Percentiles rank a stretch among this genome's conserved stretches.
Evolutionary conservation across 2,888 invertebrate species (phyloP).

Genomic region (Netelia inedita): DNA sequence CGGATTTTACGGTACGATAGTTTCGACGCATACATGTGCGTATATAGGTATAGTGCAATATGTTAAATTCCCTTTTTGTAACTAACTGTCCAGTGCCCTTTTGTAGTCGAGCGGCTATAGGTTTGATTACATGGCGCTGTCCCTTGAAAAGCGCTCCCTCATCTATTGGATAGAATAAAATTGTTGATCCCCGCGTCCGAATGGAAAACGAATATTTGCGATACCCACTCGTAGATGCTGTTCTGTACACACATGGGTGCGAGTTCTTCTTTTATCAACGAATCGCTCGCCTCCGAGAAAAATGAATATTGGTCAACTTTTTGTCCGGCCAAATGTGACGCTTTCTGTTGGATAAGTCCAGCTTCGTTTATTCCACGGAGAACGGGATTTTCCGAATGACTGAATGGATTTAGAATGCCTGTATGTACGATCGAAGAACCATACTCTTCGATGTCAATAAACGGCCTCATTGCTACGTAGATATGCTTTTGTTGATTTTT

Average conservation of each 20-base stretch:
- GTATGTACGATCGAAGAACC: not conserved
- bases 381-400: slow-evolving; percentile 5
- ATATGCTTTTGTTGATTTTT: not conserved
- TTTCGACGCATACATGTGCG: slow-evolving; percentile 19
- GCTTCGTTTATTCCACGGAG: not conserved
- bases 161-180: slow-evolving; percentile 29
- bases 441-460: not conserved
- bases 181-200: slow-evolving; percentile 38
- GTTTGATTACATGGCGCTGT: not conserved
- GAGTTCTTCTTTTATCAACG: slow-evolving; percentile 21
- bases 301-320: not conserved
- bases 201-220: slow-evolving; percentile 45
- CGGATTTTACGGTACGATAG: slow-evolving; percentile 77
- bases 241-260: not conserved
- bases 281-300: not conserved
- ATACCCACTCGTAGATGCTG: not conserved
- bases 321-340: not conserved
- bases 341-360: slow-evolving; percentile 16
- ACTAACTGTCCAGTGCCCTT: slow-evolving; percentile 41
- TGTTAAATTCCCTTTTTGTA: slow-evolving; percentile 24
- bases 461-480: not conserved
- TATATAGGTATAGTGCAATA: not conserved
- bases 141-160: slow-evolving; percentile 26
- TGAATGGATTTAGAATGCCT: not conserved
- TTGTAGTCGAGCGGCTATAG: slow-evolving; percentile 19